phyloP scores from a whole-genome alignment of 2,797 vertebrate genomes.

The Emys orbicularis region DNA sequence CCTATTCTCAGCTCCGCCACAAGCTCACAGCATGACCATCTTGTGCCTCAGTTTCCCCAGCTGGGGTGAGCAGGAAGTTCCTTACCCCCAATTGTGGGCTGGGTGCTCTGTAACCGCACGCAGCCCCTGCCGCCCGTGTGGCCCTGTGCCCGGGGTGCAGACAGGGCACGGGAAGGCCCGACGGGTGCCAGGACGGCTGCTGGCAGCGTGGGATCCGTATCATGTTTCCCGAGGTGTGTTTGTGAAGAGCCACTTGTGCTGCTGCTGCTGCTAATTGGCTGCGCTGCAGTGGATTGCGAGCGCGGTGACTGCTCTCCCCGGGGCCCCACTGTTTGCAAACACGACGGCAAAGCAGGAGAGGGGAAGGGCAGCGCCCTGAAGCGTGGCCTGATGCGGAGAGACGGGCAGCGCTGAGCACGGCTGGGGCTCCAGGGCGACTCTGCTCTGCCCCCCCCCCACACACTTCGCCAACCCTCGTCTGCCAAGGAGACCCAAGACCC shows the following conservation, averaged over 20 bases:
- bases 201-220: background rate
- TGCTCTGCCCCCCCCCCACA: background rate
- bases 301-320: background rate
- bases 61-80: background rate
- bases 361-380: background rate
- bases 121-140: no score
- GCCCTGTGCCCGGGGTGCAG: no score
- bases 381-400: background rate
- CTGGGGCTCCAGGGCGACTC: background rate
- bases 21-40: background rate
- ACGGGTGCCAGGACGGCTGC: background rate
- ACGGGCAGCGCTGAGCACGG: background rate
- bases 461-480: background rate
- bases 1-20: no score
- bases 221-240: background rate
- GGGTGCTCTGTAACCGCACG: background rate
- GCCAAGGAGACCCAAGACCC: background rate
- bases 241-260: background rate
- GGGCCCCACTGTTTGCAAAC: background rate
- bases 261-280: background rate
- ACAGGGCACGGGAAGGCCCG: no score
- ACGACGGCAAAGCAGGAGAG: background rate
- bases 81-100: background rate
- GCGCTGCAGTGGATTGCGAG: background rate
- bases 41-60: background rate